These are phyloP conservation scores for Leptatherina wallacei DNA, from an alignment of 2,797 vertebrate species.

Conservation along the genomic window DNA sequence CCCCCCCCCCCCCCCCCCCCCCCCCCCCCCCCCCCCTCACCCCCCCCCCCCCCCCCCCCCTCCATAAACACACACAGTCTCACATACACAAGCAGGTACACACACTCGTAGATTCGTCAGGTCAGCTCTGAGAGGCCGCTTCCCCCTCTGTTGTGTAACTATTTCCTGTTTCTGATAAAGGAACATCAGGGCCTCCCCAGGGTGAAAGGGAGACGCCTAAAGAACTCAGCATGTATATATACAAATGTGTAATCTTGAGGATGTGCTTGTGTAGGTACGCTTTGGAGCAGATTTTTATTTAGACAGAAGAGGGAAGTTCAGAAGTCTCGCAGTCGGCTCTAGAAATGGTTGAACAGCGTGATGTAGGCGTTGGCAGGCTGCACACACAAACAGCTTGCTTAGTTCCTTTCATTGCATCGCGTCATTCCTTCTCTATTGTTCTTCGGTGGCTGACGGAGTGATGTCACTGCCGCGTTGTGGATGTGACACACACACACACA, in stretches of 20 bases:
- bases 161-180: slow-evolving; percentile 77
- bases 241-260: slow-evolving; percentile 4
- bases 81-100: slow-evolving; percentile 29
- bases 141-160: slow-evolving; percentile 78
- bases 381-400: slow-evolving; percentile 65
- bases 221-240: slow-evolving; percentile 16
- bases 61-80: slow-evolving; percentile 22
- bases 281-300: slow-evolving; percentile 12
- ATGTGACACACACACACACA: slow-evolving; percentile 57
- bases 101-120: slow-evolving; percentile 38
- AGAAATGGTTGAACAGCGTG: slow-evolving; percentile 21
- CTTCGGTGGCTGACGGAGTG: slow-evolving; percentile 63
- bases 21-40: too few species aligned
- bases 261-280: slow-evolving; percentile 4
- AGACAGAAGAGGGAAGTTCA: slow-evolving; percentile 7
- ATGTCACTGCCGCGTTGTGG: slow-evolving; percentile 71
- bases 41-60: too few species aligned
- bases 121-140: slow-evolving; percentile 40
- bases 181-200: slow-evolving; percentile 67
- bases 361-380: slow-evolving; percentile 44
- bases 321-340: background rate
- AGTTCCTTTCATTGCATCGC: slow-evolving; percentile 69
- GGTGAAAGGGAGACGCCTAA: slow-evolving; percentile 36
- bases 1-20: too few species aligned
- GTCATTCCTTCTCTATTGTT: slow-evolving; percentile 77